Evolutionary conservation across 2,113 vertebrate species (phyloP), one percentile per base, ranked within the genome.

Genomic region (Xerus inauris): DNA sequence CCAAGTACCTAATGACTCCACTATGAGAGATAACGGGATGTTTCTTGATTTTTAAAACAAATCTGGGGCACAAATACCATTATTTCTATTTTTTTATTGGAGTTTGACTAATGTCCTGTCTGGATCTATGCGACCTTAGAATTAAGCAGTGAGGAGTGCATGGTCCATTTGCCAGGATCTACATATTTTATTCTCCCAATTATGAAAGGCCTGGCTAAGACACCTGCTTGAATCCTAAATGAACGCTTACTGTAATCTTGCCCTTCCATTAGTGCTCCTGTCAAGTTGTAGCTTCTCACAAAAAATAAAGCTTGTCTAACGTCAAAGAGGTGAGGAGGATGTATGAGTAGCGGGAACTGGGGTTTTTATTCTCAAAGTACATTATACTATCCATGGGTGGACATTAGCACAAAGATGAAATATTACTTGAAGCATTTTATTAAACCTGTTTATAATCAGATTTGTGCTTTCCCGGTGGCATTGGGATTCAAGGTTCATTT

Each of bases 41-140:
- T 75, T 90, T 90, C 64, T 93, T 80, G 49, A 75, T 51, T 82
- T 92, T 85, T 95, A 72, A 82, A 89, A 93, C 14, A 76, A 88
- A 64, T 19, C n/a, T 89, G 38, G 38, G 19, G 2, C 49, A 72
- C n/a, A 82, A 86, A 92, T 59, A 76, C 19, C 85, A 40, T 72
- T 5, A 20, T 72, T 71, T 88, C 38, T 62, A 8, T 49, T 81
- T 85, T 77, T 83, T 84, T 45, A 49, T 42, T 65, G 51, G 71
- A 5, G 28, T 76, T 84, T 80, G 57, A 71, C 84, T 84, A 91
- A 83, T 94, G 94, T 47, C 87, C 77, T 26, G 6, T 86, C 65
- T 77, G 51, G 67, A 57, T 45, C 0, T 12, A 91, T 81, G 38
- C 85, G 77, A 89, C 64, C 54, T 47, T 94, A 42, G 32, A 87